Evolutionary conservation across 2,888 invertebrate genomes (phyloP).

Genomic region (Crematogaster levior): DNA sequence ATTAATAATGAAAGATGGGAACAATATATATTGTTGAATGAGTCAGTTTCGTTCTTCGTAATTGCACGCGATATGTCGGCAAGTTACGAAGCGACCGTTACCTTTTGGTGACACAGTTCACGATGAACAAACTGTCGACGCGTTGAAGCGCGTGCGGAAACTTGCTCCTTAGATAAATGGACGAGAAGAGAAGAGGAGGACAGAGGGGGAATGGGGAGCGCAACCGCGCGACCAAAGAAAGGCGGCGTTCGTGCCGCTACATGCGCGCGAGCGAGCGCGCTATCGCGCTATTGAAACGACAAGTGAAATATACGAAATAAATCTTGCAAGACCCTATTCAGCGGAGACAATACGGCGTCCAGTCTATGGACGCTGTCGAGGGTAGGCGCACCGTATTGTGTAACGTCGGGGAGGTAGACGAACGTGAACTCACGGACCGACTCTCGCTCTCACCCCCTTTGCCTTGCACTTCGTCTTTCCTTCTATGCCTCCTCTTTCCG

Average conservation of each 20-base stretch:
- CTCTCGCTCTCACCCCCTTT: conserved; percentile 70
- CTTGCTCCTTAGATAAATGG: conserved; percentile 66
- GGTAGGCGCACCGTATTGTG: conserved; percentile 83
- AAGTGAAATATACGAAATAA: conserved; percentile 86
- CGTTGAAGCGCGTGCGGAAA: conserved; percentile 59
- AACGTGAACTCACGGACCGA: conserved; percentile 79
- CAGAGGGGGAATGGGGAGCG: conserved; percentile 36
- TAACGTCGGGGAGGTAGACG: conserved; percentile 74
- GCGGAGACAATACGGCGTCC: conserved; percentile 84
- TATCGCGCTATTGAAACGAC: conserved; percentile 85
- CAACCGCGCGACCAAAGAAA: conserved; percentile 64
- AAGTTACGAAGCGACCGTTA: conserved; percentile 42
- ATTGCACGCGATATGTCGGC: conserved; percentile 32
- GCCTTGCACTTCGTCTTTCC: conserved; percentile 75
- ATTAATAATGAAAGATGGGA: not conserved
- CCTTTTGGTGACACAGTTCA: conserved; percentile 53
- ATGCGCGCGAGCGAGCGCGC: conserved; percentile 78
- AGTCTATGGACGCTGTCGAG: conserved; percentile 82
- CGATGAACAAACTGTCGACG: conserved; percentile 55
- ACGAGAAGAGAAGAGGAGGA: conserved; percentile 44
- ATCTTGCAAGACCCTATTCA: conserved; percentile 86
- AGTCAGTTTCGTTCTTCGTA: conserved; percentile 14
- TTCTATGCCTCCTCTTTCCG: conserved; percentile 64
- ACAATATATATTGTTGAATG: not conserved
- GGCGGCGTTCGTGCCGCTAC: conserved; percentile 75